phyloP scores from a whole-genome alignment of 2,888 invertebrate species.

The Iselma pallidipennis region DNA sequence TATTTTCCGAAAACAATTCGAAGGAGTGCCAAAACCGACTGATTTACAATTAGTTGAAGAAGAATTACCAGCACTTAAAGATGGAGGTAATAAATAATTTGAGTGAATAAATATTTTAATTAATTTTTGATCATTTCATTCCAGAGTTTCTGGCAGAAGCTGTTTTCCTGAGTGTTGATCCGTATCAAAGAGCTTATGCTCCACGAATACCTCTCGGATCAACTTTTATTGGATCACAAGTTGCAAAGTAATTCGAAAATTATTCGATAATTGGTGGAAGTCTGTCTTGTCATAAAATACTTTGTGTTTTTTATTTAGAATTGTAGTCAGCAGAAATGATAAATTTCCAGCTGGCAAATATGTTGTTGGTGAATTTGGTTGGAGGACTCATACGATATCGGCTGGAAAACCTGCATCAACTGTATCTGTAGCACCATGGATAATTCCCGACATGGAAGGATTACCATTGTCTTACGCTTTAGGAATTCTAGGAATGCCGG shows the following conservation, averaged over 20 bases:
- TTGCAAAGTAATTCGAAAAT: conserved; percentile 61
- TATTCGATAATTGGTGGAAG: neutral
- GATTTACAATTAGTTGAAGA: conserved; percentile 72
- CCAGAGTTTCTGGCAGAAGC: conserved; percentile 63
- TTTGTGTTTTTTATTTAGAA: conserved; percentile 59
- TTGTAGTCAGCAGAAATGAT: conserved; percentile 67
- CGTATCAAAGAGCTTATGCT: conserved; percentile 68
- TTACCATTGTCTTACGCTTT: conserved; percentile 64
- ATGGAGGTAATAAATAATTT: conserved; percentile 67
- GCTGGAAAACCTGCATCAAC: conserved; percentile 47
- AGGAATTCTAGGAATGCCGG: conserved; percentile 72
- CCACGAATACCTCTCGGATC: conserved; percentile 43
- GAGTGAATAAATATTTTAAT: too few species aligned
- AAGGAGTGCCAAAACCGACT: conserved; percentile 66
- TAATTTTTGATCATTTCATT: neutral
- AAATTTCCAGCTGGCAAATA: conserved; percentile 67
- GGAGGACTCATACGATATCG: conserved; percentile 65
- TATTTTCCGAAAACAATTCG: conserved; percentile 66
- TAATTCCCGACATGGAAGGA: conserved; percentile 61
- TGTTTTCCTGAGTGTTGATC: conserved; percentile 70
- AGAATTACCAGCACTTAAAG: conserved; percentile 64
- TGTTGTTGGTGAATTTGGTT: conserved; percentile 67
- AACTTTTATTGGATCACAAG: conserved; percentile 69
- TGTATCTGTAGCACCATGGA: conserved; percentile 38
- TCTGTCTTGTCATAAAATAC: too few species aligned